Evolutionary conservation across 2,113 vertebrate species (phyloP).

Genomic region (Crotalus helleri): DNA sequence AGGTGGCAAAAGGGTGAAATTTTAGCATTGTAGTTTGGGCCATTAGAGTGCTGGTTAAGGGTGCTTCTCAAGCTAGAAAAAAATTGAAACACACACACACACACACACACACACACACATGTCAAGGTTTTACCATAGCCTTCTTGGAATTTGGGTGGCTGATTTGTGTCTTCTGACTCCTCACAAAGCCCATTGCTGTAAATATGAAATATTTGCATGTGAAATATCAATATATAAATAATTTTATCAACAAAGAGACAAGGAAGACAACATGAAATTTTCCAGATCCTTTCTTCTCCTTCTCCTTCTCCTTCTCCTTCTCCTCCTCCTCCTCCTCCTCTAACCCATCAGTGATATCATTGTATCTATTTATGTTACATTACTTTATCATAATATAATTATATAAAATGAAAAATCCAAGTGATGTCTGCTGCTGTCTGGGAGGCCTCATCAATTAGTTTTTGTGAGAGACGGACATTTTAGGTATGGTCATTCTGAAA

Average conservation of each 20-base stretch:
- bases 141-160: neutral
- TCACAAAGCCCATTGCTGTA: neutral
- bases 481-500: neutral
- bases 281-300: neutral
- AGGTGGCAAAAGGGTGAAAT: neutral
- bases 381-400: neutral
- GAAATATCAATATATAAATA: neutral
- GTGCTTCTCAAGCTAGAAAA: neutral
- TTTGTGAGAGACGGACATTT: neutral
- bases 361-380: neutral
- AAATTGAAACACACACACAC: neutral
- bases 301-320: too few species aligned
- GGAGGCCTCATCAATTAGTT: neutral
- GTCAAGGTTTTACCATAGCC: neutral
- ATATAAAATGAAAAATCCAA: neutral
- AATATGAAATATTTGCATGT: neutral
- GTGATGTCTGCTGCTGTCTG: neutral
- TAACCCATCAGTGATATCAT: neutral
- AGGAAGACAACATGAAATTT: neutral
- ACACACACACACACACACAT: too few species aligned
- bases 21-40: neutral
- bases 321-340: too few species aligned
- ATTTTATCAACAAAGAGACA: neutral
- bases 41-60: neutral
- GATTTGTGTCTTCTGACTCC: neutral